Evolutionary conservation across 2,113 vertebrate genomes (phyloP), one percentile per base, ranked within the genome.

Genomic region (Sialia sialis): DNA sequence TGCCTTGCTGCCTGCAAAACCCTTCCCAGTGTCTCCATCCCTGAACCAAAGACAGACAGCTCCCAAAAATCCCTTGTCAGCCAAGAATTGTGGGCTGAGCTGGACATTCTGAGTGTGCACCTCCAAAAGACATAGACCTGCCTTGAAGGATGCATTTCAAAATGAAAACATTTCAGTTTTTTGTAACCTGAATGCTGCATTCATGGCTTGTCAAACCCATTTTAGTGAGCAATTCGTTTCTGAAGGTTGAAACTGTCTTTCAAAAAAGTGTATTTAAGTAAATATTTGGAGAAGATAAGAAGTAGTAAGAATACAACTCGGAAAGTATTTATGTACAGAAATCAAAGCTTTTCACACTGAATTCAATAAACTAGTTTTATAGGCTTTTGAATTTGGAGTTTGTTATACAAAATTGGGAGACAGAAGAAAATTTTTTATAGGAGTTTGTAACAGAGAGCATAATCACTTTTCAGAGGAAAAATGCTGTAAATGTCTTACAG

Each of bases 381-480:
- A 67, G n/a, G 38, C 52, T 44, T 89, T 34, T 74, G 64, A 49
- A 81, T 89, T 54, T 87, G 36, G 34, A 38, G 29, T 62, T 75
- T 52, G 20, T 13, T 52, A 16, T 19, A 73, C 22, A 46, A 84
- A 84, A 84, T 16, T 34, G 80, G 26, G 69, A 84, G 30, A 12
- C n/a, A 41, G 59, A 58, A 79, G 69, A 30, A 80, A 94, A 64
- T 88, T 72, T 55, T 93, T 94, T 81, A 69, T 55, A 38, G 22
- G 70, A n/a, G 29, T 55, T 34, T 46, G 56, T 60, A 90, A 87
- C 34, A 78, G 86, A 85, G 41, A 89, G 5, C 13, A 9, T 54
- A 56, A 89, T 82, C 63, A 32, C 68, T 86, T 91, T 62, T n/a
- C 62, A 84, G 48, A 76, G 63, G 13, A 38, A 88, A 46, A 77